Evolutionary conservation across 2,888 invertebrate genomes (phyloP).

Genomic region (Thysanoteuthis rhombus): DNA sequence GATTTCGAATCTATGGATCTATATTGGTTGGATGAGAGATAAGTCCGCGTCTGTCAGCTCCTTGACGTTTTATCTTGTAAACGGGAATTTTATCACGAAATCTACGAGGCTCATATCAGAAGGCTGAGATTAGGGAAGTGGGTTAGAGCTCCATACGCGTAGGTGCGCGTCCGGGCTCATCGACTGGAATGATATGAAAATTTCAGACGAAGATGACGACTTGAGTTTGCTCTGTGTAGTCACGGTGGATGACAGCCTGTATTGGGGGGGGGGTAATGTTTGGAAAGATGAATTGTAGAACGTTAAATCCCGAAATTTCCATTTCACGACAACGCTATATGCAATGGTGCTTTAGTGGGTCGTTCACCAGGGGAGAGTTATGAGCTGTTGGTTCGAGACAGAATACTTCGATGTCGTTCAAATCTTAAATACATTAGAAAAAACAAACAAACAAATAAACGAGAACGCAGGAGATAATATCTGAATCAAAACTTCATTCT

Average conservation of each 20-base stretch:
- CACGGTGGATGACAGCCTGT: neutral
- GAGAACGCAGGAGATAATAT: no score
- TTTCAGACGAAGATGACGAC: neutral
- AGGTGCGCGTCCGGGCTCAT: neutral
- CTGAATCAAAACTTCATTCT: no score
- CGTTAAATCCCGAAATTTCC: no score
- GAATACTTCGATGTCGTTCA: no score
- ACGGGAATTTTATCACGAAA: neutral
- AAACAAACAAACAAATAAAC: no score
- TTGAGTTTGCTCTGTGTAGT: neutral
- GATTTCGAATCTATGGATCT: neutral
- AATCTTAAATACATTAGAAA: no score
- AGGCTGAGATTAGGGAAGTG: neutral
- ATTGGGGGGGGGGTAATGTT: no score
- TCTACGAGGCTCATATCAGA: neutral
- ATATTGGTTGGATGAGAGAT: neutral
- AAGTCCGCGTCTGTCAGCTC: neutral
- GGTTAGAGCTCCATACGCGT: neutral
- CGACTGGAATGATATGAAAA: neutral
- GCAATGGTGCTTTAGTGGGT: no score
- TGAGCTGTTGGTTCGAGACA: no score
- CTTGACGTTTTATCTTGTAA: neutral
- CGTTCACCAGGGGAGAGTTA: no score
- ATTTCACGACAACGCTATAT: no score
- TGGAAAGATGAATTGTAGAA: no score